Evolutionary conservation across 2,797 vertebrate species (phyloP).

Genomic region (Hippocampus kuda): DNA sequence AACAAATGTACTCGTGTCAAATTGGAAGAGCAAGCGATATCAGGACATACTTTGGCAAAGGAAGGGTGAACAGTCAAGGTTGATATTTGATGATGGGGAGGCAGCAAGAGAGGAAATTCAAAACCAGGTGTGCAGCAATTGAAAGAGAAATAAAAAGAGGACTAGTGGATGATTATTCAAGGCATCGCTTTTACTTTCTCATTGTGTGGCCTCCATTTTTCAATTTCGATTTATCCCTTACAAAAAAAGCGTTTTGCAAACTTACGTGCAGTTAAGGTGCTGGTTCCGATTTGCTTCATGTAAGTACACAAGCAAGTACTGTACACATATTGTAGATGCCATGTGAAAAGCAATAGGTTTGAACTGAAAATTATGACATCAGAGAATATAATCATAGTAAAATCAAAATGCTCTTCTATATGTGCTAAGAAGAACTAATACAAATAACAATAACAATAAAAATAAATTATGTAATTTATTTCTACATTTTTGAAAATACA

Average conservation of each 20-base stretch:
- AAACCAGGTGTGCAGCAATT: slow-evolving; percentile 31
- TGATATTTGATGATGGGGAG: slow-evolving; percentile 6
- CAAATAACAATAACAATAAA: too few relatives aligned
- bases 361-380: too few relatives aligned
- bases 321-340: too few relatives aligned
- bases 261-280: not conserved
- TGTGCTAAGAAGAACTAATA: too few relatives aligned
- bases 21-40: slow-evolving; percentile 9
- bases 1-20: not conserved
- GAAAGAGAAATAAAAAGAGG: slow-evolving; percentile 33
- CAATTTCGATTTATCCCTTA: not conserved
- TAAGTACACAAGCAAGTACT: too few relatives aligned
- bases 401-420: too few relatives aligned
- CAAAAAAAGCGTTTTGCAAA: not conserved
- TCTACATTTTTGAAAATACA: too few relatives aligned
- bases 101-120: slow-evolving; percentile 20
- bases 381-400: too few relatives aligned
- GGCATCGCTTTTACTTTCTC: slow-evolving; percentile 26
- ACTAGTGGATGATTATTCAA: slow-evolving; percentile 15
- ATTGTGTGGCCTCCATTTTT: slow-evolving; percentile 8
- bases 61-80: slow-evolving; percentile 16
- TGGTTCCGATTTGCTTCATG: not conserved
- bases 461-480: too few relatives aligned
- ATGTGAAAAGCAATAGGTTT: too few relatives aligned
- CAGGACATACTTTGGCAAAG: not conserved